Conservation (phyloP, 2,888 invertebrate species). For the Gryllus longicercus region DNA sequence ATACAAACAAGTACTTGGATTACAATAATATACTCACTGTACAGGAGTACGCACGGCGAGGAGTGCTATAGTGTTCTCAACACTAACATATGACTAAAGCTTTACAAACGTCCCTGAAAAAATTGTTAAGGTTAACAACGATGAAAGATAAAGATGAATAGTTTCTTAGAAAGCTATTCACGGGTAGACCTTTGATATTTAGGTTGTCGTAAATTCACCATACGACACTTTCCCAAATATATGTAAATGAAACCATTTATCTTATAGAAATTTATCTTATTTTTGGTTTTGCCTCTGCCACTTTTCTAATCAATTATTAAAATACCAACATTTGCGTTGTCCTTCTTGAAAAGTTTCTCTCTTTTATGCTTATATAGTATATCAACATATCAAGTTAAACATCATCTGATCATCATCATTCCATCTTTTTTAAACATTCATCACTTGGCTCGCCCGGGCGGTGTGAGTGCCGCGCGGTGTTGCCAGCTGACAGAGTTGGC, state of each 20-base stretch:
- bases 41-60: slow-evolving; percentile 1
- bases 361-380: not conserved
- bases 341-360: slow-evolving; percentile 1
- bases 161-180: slow-evolving; percentile 8
- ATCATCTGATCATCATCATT: not conserved
- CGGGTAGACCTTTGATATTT: slow-evolving; percentile 17
- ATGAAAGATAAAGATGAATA: slow-evolving; percentile 17
- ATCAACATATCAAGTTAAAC: not conserved
- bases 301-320: slow-evolving; percentile 1
- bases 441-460: not conserved
- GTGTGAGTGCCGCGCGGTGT: not conserved
- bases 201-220: not conserved
- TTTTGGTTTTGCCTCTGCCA: not conserved
- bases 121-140: slow-evolving; percentile 11
- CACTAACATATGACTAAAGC: slow-evolving; percentile 17
- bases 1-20: not conserved
- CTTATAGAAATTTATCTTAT: not conserved
- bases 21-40: slow-evolving; percentile 7
- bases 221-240: slow-evolving; percentile 11
- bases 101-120: slow-evolving; percentile 17
- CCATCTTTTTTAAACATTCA: not conserved
- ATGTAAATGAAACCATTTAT: slow-evolving; percentile 7
- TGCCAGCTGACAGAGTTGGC: too few species aligned
- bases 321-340: slow-evolving; percentile 17
- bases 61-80: not conserved